These are phyloP conservation scores for Rhinophrynus dorsalis DNA, from an alignment of 2,797 vertebrate genomes.

Conservation along the genomic window DNA sequence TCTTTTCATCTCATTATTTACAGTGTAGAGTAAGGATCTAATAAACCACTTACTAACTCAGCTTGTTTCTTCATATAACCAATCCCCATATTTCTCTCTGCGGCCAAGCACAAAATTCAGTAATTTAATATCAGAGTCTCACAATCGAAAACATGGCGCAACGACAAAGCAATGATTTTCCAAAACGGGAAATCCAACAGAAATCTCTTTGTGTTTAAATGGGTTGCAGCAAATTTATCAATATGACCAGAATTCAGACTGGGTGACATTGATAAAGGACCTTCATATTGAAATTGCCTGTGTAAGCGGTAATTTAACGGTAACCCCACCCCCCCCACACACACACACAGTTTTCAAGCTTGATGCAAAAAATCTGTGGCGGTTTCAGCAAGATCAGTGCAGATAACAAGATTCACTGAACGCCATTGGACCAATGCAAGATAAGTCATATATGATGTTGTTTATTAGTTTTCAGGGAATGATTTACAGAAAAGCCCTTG, in stretches of 20 bases:
- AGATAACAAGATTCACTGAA: not conserved
- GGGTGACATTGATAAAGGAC: constrained; percentile 36
- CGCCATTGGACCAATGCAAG: not conserved
- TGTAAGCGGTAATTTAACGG: constrained; percentile 30
- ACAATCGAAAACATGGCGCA: no score
- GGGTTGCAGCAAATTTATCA: constrained; percentile 25
- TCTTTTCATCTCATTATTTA: no score
- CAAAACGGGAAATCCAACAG: no score
- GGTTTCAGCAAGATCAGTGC: not conserved
- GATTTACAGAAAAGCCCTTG: not conserved
- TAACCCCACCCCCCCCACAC: no score
- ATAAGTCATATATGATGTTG: not conserved
- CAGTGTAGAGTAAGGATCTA: no score
- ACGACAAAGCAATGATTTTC: no score
- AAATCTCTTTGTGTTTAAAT: not conserved
- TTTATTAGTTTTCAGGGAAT: not conserved
- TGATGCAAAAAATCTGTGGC: not conserved
- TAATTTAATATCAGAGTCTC: no score
- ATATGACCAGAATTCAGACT: constrained; percentile 11
- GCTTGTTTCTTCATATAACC: no score
- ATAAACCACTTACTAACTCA: no score
- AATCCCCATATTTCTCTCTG: no score
- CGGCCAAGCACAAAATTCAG: no score
- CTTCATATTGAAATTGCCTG: constrained; percentile 28
- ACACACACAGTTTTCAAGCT: not conserved